Evolutionary conservation across 2,113 vertebrate genomes (phyloP).

Genomic region (Triplophysa dalaica): DNA sequence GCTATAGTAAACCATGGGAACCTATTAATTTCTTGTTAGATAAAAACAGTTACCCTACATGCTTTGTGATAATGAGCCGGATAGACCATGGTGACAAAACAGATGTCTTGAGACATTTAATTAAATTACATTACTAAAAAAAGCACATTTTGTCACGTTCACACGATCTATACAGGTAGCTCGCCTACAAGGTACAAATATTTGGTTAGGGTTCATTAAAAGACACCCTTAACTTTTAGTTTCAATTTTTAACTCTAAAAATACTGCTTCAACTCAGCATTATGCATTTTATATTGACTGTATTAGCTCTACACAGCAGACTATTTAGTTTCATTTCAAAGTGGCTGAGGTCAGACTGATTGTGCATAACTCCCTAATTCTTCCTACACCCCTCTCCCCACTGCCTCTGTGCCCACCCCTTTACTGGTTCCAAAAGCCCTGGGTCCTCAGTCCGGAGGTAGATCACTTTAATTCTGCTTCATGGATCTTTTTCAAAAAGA

Average conservation of each 20-base stretch:
- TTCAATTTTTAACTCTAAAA: not conserved
- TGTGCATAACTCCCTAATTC: slow-evolving; percentile 64
- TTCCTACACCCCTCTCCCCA: slow-evolving; percentile 23
- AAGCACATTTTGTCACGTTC: not conserved
- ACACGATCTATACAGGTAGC: not conserved
- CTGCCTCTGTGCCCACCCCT: slow-evolving; percentile 46
- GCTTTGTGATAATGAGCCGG: not conserved
- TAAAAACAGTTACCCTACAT: not conserved
- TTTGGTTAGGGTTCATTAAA: too few relatives aligned
- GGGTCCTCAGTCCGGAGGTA: slow-evolving; percentile 69
- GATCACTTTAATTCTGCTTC: slow-evolving; percentile 84
- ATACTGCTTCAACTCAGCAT: not conserved
- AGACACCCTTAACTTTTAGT: not conserved
- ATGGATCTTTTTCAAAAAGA: slow-evolving; percentile 79
- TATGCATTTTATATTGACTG: not conserved
- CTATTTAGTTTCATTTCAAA: slow-evolving; percentile 74
- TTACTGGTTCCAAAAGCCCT: slow-evolving; percentile 54
- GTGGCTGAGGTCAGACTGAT: slow-evolving; percentile 69
- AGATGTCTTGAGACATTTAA: not conserved
- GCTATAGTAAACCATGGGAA: not conserved
- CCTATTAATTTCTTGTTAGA: not conserved
- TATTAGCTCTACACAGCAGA: slow-evolving; percentile 51
- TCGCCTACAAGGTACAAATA: too few relatives aligned
- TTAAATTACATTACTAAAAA: not conserved
- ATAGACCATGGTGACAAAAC: not conserved